These are phyloP conservation scores for Catostylus mosaicus DNA, from an alignment of 30 jellyfish, hydroid and myxozoan species.

Conservation along the genomic window DNA sequence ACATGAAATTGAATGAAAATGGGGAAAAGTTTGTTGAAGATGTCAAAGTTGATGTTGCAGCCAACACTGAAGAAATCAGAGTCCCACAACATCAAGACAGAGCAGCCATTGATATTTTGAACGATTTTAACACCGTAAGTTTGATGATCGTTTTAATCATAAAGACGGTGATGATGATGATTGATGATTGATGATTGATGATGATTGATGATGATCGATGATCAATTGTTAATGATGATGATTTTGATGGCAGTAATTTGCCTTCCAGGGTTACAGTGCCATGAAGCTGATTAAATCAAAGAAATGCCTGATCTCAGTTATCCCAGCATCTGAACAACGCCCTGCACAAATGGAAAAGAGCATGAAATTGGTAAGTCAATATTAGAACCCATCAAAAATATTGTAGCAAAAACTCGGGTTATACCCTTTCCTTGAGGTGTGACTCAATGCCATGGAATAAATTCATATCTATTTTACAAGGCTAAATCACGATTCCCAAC, in stretches of 20 bases:
- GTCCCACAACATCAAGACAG: conserved; percentile 55
- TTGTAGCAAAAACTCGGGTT: no score
- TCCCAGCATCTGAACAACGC: not conserved
- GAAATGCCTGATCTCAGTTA: not conserved
- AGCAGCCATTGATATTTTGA: conserved; percentile 41
- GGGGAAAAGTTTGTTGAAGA: conserved; percentile 42
- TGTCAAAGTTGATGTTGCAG: conserved; percentile 38
- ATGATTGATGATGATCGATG: not conserved
- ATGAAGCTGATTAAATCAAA: not conserved
- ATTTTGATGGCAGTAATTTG: not conserved
- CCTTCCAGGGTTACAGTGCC: conserved; percentile 5
- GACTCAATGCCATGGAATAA: no score
- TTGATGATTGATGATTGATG: not conserved
- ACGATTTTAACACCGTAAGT: conserved; percentile 44
- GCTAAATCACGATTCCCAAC: conserved; percentile 23
- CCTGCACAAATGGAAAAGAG: conserved; percentile 11
- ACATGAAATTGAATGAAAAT: conserved; percentile 33
- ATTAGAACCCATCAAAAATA: no score
- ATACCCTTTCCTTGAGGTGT: no score
- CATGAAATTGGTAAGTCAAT: conserved; percentile 5
- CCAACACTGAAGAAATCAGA: conserved; percentile 29
- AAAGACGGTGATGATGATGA: not conserved
- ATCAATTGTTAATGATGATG: not conserved
- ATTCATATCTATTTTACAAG: no score
- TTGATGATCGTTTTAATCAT: no score